Evolutionary conservation across 64 coral and sea anemone genomes (phyloP), one percentile per base, ranked within the genome.

Genomic region (Stichodactyla helianthus): DNA sequence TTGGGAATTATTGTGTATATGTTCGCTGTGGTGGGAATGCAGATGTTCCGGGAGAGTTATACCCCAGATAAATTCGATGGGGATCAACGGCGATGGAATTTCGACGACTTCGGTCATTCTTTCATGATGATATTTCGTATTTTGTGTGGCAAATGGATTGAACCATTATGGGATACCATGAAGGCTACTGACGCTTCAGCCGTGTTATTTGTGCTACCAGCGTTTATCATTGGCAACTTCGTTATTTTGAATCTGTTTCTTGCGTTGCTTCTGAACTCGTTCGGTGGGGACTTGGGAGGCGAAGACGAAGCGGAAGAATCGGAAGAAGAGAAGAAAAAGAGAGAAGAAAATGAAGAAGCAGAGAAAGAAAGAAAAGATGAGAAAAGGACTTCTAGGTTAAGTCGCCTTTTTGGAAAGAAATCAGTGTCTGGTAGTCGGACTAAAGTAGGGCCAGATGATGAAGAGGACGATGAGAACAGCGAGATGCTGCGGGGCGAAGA

Each of bases 71-170:
- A 26, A 12, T 91, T 91, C 83, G 44, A 52, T 18, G 84, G 76
- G 3, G 17, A 90, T 10, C 59, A 80, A 51, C 88, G 88, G 2
- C 77, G 97, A 77, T 99, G 97, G 97, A 95, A 99, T 85, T 99
- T 95, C 31, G 86, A 85, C 18, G 97, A 99, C 84, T 99, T 99
- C 26, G 87, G 87, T 7, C 90, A 95, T 28, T 99, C 97, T 11
- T 99, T 99, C 86, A 99, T 99, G 97, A 94, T 99, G 90, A 94
- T 99, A 50, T 99, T 99, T 87, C 78, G 97, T 55, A 99, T 99
- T 55, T 91, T 99, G 20, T 99, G 97, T 52, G 97, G 97, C 26
- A 99, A 99, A 86, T 99, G 97, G 97, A 99, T 99, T 53, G 97
- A 99, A 28, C 97, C 97, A 7, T 50, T 94, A n/a, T 99, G 97